Percentiles rank a stretch among this genome's conserved stretches.
Evolutionary conservation across 2,797 vertebrate species (phyloP).

Genomic region (Diceros bicornis): DNA sequence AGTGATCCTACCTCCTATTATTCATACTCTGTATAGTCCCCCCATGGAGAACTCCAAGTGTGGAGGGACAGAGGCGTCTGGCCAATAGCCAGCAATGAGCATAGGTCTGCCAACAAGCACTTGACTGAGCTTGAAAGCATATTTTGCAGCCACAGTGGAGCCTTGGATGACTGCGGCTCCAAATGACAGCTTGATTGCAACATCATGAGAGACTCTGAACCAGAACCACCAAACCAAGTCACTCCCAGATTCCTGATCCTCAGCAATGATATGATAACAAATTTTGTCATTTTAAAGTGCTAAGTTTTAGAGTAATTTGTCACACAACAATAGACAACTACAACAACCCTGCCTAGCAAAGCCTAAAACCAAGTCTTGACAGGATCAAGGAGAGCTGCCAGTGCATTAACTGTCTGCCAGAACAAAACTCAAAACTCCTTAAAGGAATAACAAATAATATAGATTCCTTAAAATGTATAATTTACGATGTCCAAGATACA

Average conservation of each 20-base stretch:
- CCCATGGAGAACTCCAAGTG: neutral
- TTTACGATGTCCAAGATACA: neutral
- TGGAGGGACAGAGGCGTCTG: neutral
- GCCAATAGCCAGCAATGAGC: neutral
- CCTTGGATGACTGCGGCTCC: neutral
- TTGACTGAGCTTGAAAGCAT: neutral
- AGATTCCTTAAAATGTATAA: neutral
- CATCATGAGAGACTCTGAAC: neutral
- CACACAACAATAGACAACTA: neutral
- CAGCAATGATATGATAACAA: neutral
- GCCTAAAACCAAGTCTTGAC: neutral
- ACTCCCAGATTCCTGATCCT: neutral
- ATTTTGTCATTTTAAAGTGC: neutral
- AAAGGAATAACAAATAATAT: neutral
- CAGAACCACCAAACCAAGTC: neutral
- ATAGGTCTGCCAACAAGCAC: neutral
- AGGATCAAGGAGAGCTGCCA: neutral
- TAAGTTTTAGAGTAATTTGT: neutral
- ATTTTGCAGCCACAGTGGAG: neutral
- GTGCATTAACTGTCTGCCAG: neutral
- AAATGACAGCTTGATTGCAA: neutral
- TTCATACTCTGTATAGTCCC: neutral
- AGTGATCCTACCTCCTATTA: neutral
- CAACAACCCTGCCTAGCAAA: neutral
- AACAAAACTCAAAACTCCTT: slow-evolving; percentile 38